phyloP scores from a whole-genome alignment of 2,888 invertebrate species.

The Hyalella azteca region DNA sequence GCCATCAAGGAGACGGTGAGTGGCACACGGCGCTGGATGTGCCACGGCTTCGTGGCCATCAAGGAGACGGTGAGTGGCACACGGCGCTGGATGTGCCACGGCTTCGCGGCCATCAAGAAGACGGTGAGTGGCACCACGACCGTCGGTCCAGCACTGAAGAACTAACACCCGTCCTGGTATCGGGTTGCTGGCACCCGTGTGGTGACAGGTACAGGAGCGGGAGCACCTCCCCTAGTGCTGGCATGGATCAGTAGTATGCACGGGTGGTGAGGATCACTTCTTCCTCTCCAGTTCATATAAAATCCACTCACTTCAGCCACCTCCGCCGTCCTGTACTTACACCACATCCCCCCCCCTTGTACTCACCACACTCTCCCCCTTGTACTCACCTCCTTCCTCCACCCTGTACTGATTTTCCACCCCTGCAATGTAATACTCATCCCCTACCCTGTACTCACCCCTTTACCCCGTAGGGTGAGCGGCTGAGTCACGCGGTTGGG shows the following conservation, averaged over 20 bases:
- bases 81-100: constrained; percentile 99
- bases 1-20: constrained; percentile 88
- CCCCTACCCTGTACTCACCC: neutral
- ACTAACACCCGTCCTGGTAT: no score
- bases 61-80: constrained; percentile 85
- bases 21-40: constrained; percentile 95
- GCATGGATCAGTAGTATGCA: neutral
- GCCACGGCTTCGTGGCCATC: constrained; percentile 95
- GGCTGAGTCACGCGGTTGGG: constrained; percentile 97
- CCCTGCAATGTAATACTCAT: neutral
- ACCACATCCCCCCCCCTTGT: no score
- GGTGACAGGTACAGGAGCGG: no score
- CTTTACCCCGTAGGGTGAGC: constrained; percentile 75
- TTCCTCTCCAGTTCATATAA: no score
- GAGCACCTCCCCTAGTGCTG: constrained; percentile 59
- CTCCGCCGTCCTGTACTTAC: no score
- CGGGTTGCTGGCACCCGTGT: no score
- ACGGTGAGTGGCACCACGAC: constrained; percentile 79
- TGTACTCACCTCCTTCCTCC: neutral
- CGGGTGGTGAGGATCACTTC: no score
- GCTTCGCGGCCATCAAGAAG: constrained; percentile 93
- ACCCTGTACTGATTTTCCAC: neutral
- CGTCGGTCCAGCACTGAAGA: no score
- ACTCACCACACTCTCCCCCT: no score
- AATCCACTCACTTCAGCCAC: no score